Evolutionary conservation across 2,888 invertebrate genomes (phyloP).

Genomic region (Physocephala rufipes): DNA sequence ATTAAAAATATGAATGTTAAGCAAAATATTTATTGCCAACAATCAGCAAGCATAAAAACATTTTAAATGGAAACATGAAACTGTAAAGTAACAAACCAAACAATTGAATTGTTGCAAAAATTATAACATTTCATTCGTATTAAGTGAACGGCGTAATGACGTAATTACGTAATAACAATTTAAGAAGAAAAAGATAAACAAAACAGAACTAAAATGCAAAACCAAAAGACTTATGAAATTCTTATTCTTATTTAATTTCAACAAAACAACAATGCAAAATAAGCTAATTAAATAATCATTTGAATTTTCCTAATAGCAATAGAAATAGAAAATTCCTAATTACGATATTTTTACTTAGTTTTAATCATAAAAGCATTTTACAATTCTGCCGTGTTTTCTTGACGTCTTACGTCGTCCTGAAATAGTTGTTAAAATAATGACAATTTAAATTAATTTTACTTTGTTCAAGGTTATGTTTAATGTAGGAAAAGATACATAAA

Average conservation of each 20-base stretch:
- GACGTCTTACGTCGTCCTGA: conserved; percentile 8
- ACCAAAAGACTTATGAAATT: too few relatives aligned
- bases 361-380: neutral
- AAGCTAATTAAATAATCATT: conserved; percentile 20
- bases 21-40: neutral
- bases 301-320: conserved; percentile 11
- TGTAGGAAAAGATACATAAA: too few relatives aligned
- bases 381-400: conserved; percentile 9
- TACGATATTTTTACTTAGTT: conserved; percentile 20
- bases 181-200: too few relatives aligned
- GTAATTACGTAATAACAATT: too few relatives aligned
- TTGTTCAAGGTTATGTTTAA: conserved; percentile 23
- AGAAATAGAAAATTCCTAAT: conserved; percentile 22
- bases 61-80: conserved; percentile 22
- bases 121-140: neutral
- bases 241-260: conserved; percentile 20
- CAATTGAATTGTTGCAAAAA: neutral
- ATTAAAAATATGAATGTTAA: conserved; percentile 9
- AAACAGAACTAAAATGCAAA: too few relatives aligned
- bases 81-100: neutral
- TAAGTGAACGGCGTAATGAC: too few relatives aligned
- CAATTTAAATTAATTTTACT: conserved; percentile 29
- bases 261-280: conserved; percentile 11
- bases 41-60: conserved; percentile 15
- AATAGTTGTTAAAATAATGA: neutral